phyloP scores from a whole-genome alignment of 2,888 invertebrate species.

The Heliconius erato region DNA sequence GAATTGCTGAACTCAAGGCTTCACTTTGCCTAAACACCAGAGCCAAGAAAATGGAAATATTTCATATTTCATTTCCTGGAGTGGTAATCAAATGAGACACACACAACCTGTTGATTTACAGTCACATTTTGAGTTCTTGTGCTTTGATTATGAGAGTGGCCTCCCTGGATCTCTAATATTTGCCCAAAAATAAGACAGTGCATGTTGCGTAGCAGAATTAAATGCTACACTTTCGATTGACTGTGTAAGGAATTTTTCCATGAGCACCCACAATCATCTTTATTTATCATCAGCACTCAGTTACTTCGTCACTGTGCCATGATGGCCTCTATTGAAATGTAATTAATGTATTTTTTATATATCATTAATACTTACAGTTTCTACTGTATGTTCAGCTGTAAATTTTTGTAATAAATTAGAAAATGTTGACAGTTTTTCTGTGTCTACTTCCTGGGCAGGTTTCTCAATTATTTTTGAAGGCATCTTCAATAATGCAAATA shows the following conservation, averaged over 20 bases:
- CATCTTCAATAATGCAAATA: constrained; percentile 84
- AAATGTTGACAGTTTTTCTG: constrained; percentile 78
- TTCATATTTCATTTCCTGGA: no score
- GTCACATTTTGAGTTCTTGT: no score
- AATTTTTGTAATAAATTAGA: constrained; percentile 81
- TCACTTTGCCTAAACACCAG: no score
- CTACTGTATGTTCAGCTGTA: constrained; percentile 78
- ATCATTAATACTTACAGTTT: constrained; percentile 67
- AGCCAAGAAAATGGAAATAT: no score
- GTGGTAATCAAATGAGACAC: no score
- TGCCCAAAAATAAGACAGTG: neutral
- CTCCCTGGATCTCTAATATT: neutral
- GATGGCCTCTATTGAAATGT: neutral
- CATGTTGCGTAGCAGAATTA: neutral
- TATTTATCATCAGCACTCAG: no score
- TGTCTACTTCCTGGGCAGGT: constrained; percentile 65
- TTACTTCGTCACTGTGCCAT: neutral
- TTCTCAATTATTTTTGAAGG: constrained; percentile 71
- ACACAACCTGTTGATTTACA: no score
- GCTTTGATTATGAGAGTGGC: no score
- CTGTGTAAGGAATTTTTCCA: neutral
- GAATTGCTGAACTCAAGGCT: no score
- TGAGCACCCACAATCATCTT: no score
- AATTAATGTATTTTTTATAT: neutral
- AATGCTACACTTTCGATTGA: neutral